Base-by-base conservation (phyloP, 2,113 vertebrate species). In the Mesocricetus auratus region DNA sequence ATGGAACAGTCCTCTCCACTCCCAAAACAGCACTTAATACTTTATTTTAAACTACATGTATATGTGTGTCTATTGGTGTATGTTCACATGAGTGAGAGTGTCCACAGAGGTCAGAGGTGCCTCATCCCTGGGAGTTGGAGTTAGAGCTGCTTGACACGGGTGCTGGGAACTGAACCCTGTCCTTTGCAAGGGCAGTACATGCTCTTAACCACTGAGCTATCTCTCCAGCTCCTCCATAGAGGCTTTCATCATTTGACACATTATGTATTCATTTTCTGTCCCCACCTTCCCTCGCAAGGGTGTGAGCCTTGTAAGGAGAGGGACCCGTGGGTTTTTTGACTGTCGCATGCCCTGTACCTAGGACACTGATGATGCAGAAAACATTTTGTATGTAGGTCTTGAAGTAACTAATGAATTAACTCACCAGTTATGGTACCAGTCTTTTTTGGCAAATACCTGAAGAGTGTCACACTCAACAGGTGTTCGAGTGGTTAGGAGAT, bases 381-480 rank as follows among this genome's bases (percentile, higher is more conserved):
- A 15, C 66, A 19, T 71, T 56, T 26, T 0, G 11, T 56, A 3
- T 45, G 1, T 68, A 68, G 68, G 85, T 73, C 56, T 26, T 89
- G 88, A 89, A 45, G 53, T 58, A 81, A 56, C 36, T 26, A 68
- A 56, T 17, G 39, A 36, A 31, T 62, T 39, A 22, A 86, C 47
- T 86, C 71, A 74, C 50, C 74, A 87, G 62, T 53, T 33, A 77
- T 9, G 8, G 53, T 31, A 36, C 75, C 75, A 58, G 36, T 60
- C 74, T 62, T 17, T 73, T 79, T 39, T 11, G 71, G 50, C 68
- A 78, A 64, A 77, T 71, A 89, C 64, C 64, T 74, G 66, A 71
- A 93, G 75, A 58, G 6, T 9, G 56, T 58, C 53, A 74, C 31
- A 94, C 73, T 56, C 69, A 86, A 91, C 91, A 94, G 90, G 95